Evolutionary conservation across 2,113 vertebrate genomes (phyloP), one percentile per base, ranked within the genome.

Genomic region (Panthera uncia): DNA sequence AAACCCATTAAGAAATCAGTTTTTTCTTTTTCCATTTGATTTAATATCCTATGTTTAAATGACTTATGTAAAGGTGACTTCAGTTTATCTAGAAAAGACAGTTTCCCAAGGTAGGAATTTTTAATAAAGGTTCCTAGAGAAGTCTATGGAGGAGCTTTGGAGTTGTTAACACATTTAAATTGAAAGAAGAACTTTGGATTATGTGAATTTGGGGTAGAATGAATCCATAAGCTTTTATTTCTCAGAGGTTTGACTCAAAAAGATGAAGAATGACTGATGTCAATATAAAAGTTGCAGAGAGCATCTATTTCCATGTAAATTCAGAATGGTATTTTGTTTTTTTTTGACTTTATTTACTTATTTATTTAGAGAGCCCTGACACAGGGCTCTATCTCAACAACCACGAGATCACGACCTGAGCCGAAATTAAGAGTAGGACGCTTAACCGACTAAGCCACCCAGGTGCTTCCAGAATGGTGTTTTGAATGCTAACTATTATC

Each of bases 401-500:
- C 21, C 8, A 8, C 18, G 57, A 61, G 57, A 23, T 61, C 7
- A 23, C 23, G 57, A 61, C 18, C 57, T 61, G 21, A 61, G 57
- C 8, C 8, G 6, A 61, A 61, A 61, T 61, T 61, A 61, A 23
- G 57, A 61, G 57, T 61, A 7, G 8, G 57, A 61, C 21, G 21
- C 21, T 61, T 23, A 61, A 61, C 57, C 18, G 21, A 61, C 21
- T 61, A 61, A 61, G 21, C 57, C 21, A 61, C 21, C 57, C 57
- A 61, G 57, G 7, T 61, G 57, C 57, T 61, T 21, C 57, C n/a
- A 78, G 41, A 88, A 83, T 23, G 9, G 29, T 50, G 82, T 33
- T 88, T 27, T 95, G 18, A 97, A 94, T 94, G 25, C 55, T 93
- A 95, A 91, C n/a, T 29, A 81, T 52, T 93, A 7, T 85, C 57